These are phyloP conservation scores for Glomeris maerens DNA, from an alignment of 1,140 invertebrate genomes.

Conservation along the genomic window DNA sequence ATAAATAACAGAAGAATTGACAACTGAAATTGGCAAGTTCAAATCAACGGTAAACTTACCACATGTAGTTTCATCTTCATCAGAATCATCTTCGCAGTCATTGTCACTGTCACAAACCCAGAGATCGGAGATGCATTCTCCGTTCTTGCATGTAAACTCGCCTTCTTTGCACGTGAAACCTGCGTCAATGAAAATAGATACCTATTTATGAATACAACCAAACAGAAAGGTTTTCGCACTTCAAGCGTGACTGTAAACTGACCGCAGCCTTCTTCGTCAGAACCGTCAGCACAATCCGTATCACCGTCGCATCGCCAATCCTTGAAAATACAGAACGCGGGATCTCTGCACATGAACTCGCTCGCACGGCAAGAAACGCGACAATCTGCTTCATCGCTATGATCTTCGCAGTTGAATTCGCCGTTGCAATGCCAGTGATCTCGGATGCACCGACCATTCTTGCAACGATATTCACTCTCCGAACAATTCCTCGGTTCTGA, in stretches of 20 bases:
- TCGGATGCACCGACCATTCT: slow-evolving; percentile 42
- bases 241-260: slow-evolving; percentile 15
- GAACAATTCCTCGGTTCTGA: slow-evolving; percentile 19
- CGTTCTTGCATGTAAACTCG: slow-evolving; percentile 36
- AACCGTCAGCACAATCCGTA: slow-evolving; percentile 42
- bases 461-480: slow-evolving; percentile 30
- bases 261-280: slow-evolving; percentile 39
- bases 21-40: background rate
- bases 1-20: background rate
- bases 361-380: slow-evolving; percentile 37
- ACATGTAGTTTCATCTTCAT: slow-evolving; percentile 30
- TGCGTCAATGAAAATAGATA: background rate
- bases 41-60: slow-evolving; percentile 6
- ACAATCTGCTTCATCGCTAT: slow-evolving; percentile 66
- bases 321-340: slow-evolving; percentile 36
- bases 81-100: slow-evolving; percentile 38
- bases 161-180: slow-evolving; percentile 20
- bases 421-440: slow-evolving; percentile 46
- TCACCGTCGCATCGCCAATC: slow-evolving; percentile 40
- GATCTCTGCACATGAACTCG: slow-evolving; percentile 41
- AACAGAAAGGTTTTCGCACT: too few relatives aligned
- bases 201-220: too few relatives aligned
- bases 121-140: slow-evolving; percentile 29
- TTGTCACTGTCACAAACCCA: slow-evolving; percentile 29
- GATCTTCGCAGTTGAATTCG: slow-evolving; percentile 59